A percentile compares a stretch with the other conserved stretches of the same genome.
phyloP scores from a whole-genome alignment of 2,113 vertebrate species.

The Eurypyga helias region DNA sequence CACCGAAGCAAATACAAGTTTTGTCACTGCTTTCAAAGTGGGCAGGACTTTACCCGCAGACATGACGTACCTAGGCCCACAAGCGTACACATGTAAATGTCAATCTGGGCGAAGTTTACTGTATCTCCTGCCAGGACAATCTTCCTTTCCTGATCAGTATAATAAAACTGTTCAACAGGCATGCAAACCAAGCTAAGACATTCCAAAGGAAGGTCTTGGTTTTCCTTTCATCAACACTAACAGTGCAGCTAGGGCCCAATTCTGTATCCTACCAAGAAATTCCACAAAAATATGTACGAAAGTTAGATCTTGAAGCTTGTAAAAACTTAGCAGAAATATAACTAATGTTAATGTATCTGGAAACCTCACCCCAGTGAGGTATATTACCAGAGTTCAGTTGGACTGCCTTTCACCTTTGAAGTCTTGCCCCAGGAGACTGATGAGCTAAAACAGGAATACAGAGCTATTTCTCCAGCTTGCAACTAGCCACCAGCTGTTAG shows the following conservation, averaged over 20 bases:
- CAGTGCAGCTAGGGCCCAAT: neutral
- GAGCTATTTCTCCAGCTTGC: constrained; percentile 18
- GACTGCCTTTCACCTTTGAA: constrained; percentile 31
- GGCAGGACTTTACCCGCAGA: neutral
- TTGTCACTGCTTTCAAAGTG: neutral
- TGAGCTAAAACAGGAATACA: constrained; percentile 27
- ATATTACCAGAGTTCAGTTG: constrained; percentile 2
- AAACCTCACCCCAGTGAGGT: neutral
- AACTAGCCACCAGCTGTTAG: neutral
- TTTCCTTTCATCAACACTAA: neutral
- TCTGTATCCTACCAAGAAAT: neutral
- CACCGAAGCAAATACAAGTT: neutral
- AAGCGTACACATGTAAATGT: neutral
- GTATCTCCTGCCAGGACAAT: neutral
- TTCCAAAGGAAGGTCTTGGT: neutral
- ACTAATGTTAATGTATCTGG: neutral
- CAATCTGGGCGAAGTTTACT: neutral
- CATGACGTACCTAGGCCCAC: neutral
- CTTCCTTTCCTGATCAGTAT: neutral
- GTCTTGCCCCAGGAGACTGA: neutral
- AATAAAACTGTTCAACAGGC: neutral
- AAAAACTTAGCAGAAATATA: neutral
- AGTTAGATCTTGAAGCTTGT: neutral
- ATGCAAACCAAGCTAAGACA: neutral
- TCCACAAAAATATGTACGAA: neutral